These are phyloP conservation scores for Phalera bucephala DNA, from an alignment of 2,888 invertebrate genomes.

Conservation along the genomic window DNA sequence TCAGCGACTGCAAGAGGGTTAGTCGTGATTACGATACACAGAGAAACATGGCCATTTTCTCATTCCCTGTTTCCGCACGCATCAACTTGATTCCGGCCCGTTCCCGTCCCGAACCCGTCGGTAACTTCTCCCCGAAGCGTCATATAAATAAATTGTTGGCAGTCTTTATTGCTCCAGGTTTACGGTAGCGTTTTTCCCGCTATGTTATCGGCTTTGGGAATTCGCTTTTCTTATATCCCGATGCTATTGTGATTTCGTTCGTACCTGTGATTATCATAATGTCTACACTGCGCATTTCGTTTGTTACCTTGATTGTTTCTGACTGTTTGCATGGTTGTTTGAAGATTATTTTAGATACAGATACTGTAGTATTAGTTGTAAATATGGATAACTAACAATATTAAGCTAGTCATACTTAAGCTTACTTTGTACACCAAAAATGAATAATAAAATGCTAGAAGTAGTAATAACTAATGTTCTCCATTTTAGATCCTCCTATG, in stretches of 20 bases:
- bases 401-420: too few relatives aligned
- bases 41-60: slow-evolving; percentile 59
- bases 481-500: too few relatives aligned
- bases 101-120: slow-evolving; percentile 62
- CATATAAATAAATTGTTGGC: slow-evolving; percentile 83
- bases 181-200: slow-evolving; percentile 70
- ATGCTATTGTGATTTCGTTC: slow-evolving; percentile 68
- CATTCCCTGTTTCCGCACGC: slow-evolving; percentile 58
- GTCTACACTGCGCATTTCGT: slow-evolving; percentile 48
- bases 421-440: too few relatives aligned
- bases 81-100: slow-evolving; percentile 78
- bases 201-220: slow-evolving; percentile 69
- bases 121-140: slow-evolving; percentile 78
- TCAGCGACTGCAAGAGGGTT: slow-evolving; percentile 43
- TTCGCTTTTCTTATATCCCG: slow-evolving; percentile 60
- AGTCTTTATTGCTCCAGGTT: slow-evolving; percentile 77
- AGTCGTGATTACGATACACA: slow-evolving; percentile 52
- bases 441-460: too few relatives aligned
- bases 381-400: too few relatives aligned
- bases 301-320: slow-evolving; percentile 32
- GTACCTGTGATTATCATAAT: slow-evolving; percentile 70
- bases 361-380: too few relatives aligned
- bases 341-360: background rate
- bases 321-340: background rate
- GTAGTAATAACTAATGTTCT: too few relatives aligned